A percentile compares a stretch with the other conserved stretches of the same genome.
phyloP scores from a whole-genome alignment of 2,888 invertebrate species.

The Iselma pallidipennis region DNA sequence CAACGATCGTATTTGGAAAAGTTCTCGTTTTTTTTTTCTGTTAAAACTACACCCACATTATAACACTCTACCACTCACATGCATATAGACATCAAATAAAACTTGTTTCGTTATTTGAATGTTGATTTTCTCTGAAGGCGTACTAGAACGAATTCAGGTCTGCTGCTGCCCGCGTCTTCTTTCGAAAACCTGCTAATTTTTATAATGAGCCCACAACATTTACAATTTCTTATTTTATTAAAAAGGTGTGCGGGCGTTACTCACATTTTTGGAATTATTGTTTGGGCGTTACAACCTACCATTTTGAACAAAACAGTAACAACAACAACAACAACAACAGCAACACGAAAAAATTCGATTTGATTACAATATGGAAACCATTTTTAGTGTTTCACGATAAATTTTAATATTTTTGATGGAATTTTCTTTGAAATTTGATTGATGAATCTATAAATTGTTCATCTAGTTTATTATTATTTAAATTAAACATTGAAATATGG shows the following conservation, averaged over 20 bases:
- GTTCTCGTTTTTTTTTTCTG: not conserved
- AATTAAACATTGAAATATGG: not conserved
- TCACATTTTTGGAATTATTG: constrained; percentile 30
- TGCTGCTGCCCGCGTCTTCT: constrained; percentile 28
- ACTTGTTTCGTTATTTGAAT: constrained; percentile 25
- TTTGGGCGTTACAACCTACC: constrained; percentile 21
- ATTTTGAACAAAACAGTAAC: too few relatives aligned
- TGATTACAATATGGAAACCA: not conserved
- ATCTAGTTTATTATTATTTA: not conserved
- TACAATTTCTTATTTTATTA: constrained; percentile 26
- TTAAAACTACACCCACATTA: not conserved
- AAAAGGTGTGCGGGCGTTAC: constrained; percentile 24
- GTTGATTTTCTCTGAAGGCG: constrained; percentile 25
- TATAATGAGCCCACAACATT: constrained; percentile 30
- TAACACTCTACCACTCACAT: not conserved
- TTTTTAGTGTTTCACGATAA: not conserved
- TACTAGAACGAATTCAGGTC: constrained; percentile 32
- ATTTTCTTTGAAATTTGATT: not conserved
- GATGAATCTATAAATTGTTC: not conserved
- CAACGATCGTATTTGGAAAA: not conserved
- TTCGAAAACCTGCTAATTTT: constrained; percentile 32
- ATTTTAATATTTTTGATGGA: not conserved
- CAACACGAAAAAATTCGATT: not conserved
- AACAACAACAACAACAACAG: not conserved
- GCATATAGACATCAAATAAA: constrained; percentile 21